phyloP scores from a whole-genome alignment of 2,888 invertebrate genomes.

The Drosophila demipolita region DNA sequence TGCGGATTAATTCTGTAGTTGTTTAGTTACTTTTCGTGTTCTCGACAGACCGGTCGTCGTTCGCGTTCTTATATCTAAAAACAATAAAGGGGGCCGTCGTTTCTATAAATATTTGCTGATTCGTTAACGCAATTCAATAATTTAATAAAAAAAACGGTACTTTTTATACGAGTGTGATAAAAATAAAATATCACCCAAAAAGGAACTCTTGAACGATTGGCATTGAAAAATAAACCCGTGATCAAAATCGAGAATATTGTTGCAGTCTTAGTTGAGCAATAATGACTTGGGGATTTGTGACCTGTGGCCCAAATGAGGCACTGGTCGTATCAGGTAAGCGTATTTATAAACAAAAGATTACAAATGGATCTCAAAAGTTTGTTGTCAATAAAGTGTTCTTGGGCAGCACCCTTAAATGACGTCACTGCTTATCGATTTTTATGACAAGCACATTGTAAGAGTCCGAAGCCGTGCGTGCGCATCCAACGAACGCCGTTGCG shows the following conservation, averaged over 20 bases:
- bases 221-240: conserved; percentile 9
- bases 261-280: conserved; percentile 11
- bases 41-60: conserved; percentile 44
- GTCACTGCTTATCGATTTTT: conserved; percentile 79
- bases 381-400: conserved; percentile 25
- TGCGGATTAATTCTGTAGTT: conserved; percentile 13
- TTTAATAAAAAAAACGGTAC: background rate
- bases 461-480: conserved; percentile 57
- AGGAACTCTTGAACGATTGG: conserved; percentile 4
- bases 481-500: conserved; percentile 55
- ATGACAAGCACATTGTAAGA: conserved; percentile 53
- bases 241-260: conserved; percentile 20
- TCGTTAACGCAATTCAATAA: conserved; percentile 16
- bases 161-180: conserved; percentile 18
- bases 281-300: conserved; percentile 95
- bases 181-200: background rate
- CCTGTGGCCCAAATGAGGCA: conserved; percentile 97
- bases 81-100: background rate
- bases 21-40: conserved; percentile 47
- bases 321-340: conserved; percentile 95
- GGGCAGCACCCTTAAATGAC: conserved; percentile 65
- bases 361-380: background rate
- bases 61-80: conserved; percentile 11
- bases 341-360: background rate
- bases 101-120: conserved; percentile 15